These are phyloP conservation scores for Ethmia dodecea DNA, from an alignment of 2,888 invertebrate species.

Conservation along the genomic window DNA sequence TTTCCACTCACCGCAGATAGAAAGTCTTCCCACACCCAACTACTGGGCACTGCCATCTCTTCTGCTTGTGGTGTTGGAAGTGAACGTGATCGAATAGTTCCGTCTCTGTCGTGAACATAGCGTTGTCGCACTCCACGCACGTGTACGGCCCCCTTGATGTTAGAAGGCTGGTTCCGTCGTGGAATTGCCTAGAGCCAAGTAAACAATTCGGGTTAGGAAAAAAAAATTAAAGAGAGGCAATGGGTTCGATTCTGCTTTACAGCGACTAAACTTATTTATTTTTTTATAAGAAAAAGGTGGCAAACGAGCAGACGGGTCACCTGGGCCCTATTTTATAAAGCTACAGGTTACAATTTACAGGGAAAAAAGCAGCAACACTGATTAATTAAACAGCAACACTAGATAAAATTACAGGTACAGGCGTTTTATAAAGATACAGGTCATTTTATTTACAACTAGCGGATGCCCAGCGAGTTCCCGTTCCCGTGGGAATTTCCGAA, in stretches of 20 bases:
- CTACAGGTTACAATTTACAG: neutral
- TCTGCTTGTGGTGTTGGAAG: constrained; percentile 55
- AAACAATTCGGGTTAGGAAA: neutral
- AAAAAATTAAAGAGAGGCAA: too few species aligned
- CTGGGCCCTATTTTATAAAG: neutral
- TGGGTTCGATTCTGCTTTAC: too few species aligned
- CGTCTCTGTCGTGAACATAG: constrained; percentile 50
- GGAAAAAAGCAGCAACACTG: neutral
- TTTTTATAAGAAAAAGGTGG: too few species aligned
- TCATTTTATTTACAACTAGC: too few species aligned
- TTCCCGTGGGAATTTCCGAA: too few species aligned
- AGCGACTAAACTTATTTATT: too few species aligned
- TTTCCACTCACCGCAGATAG: constrained; percentile 46
- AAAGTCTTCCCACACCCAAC: constrained; percentile 61
- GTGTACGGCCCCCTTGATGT: constrained; percentile 38
- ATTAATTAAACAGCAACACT: too few species aligned
- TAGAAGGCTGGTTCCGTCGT: constrained; percentile 38
- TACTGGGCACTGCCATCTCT: constrained; percentile 62
- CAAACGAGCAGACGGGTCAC: neutral
- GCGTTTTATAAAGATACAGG: too few species aligned
- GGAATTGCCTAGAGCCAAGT: constrained; percentile 53
- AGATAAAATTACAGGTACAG: too few species aligned
- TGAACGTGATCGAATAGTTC: constrained; percentile 73
- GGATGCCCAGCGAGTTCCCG: too few species aligned
- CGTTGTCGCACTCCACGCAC: constrained; percentile 42